These are phyloP conservation scores for Knipowitschia caucasica DNA, from an alignment of 2,797 vertebrate species.

Conservation along the genomic window DNA sequence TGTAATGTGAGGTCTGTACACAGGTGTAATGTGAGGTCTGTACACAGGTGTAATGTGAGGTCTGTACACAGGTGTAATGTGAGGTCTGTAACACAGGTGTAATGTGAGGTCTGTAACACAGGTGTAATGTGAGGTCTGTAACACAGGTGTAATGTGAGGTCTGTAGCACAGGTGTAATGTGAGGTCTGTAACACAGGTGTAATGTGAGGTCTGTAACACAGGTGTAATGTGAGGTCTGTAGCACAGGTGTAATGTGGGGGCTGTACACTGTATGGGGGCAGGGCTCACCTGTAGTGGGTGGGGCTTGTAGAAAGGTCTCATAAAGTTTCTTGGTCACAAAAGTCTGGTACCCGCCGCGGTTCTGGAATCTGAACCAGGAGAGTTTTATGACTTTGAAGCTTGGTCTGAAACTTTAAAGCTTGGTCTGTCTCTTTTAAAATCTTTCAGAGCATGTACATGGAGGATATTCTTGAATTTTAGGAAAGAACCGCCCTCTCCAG, in stretches of 20 bases:
- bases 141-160: neutral
- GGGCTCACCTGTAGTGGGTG: conserved; percentile 31
- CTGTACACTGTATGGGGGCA: no score
- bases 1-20: neutral
- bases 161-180: no score
- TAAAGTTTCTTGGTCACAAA: conserved; percentile 74
- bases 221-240: neutral
- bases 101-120: no score
- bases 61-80: neutral
- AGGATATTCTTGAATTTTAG: no score
- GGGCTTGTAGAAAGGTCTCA: conserved; percentile 54
- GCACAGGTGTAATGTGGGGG: neutral
- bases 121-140: neutral
- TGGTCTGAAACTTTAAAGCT: neutral
- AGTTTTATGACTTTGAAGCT: neutral
- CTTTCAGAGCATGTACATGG: no score
- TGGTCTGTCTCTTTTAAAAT: no score
- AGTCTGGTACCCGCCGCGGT: conserved; percentile 76
- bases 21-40: no score
- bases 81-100: no score
- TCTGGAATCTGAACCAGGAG: conserved; percentile 70
- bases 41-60: no score
- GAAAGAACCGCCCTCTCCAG: no score
- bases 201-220: neutral
- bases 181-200: no score